Conservation (phyloP, 1,140 invertebrate species). For the Neodiprion pinetum region DNA sequence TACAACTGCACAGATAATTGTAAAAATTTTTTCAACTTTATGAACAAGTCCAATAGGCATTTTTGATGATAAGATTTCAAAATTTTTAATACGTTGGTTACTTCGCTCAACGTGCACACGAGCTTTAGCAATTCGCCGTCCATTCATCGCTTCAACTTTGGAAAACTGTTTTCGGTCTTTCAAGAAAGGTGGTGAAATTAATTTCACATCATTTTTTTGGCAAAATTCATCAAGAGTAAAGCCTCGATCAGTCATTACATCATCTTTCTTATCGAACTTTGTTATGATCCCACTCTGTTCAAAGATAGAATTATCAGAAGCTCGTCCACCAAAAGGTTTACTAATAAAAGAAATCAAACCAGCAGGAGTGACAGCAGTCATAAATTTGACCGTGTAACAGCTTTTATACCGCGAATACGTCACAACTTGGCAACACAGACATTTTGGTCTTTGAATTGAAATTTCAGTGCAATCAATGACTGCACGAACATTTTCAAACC, state of each 20-base stretch:
- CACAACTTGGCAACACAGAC: constrained; percentile 21
- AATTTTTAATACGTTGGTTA: too few relatives aligned
- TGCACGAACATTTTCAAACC: too few relatives aligned
- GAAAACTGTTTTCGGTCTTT: constrained; percentile 22
- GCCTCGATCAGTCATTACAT: constrained; percentile 30
- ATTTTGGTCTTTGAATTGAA: constrained; percentile 28
- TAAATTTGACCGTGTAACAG: constrained; percentile 42
- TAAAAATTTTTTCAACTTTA: too few relatives aligned
- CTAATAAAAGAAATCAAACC: constrained; percentile 44
- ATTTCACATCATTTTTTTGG: constrained; percentile 6
- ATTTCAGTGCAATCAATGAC: too few relatives aligned
- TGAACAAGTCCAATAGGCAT: too few relatives aligned
- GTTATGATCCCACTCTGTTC: constrained; percentile 10
- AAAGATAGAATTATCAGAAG: constrained; percentile 44
- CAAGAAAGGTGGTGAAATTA: constrained; percentile 13
- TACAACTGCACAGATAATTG: too few relatives aligned
- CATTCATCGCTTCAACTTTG: constrained; percentile 33
- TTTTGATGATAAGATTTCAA: too few relatives aligned
- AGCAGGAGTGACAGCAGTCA: constrained; percentile 41
- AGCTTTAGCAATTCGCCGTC: constrained; percentile 37
- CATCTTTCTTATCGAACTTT: constrained; percentile 13
- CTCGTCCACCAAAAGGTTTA: constrained; percentile 37
- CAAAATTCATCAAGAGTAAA: constrained; percentile 36
- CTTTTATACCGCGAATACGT: constrained; percentile 39
- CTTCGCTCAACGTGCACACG: neutral